Percentiles rank a stretch among this genome's conserved stretches.
These are phyloP conservation scores for Slavum lentiscoides DNA, from an alignment of 2,888 invertebrate species.

Conservation along the genomic window DNA sequence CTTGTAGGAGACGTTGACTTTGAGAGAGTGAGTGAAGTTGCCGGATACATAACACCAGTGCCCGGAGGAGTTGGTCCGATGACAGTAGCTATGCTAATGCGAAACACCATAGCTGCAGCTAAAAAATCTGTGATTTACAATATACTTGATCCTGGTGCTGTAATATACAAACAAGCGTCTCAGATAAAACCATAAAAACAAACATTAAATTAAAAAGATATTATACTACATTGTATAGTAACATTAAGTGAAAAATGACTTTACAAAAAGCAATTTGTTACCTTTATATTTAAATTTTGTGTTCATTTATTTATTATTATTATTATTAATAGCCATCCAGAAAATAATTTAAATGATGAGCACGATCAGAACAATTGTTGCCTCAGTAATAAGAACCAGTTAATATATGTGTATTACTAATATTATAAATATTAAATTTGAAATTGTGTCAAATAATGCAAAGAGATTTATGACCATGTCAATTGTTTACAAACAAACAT, in stretches of 20 bases:
- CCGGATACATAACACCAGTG: constrained; percentile 85
- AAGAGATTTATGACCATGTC: no score
- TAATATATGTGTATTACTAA: no score
- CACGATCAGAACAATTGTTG: no score
- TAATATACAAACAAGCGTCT: constrained; percentile 54
- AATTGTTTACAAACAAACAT: no score
- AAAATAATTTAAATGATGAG: no score
- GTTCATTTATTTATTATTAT: no score
- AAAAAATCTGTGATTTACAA: constrained; percentile 59
- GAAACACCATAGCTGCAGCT: constrained; percentile 81
- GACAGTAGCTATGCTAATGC: constrained; percentile 93
- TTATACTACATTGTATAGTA: background rate
- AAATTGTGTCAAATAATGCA: no score
- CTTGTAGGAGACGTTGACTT: constrained; percentile 89
- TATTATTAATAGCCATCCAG: no score
- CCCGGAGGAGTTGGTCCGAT: constrained; percentile 92
- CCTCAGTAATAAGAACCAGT: no score
- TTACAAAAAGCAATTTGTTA: no score
- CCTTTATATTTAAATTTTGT: no score
- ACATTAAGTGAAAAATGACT: background rate
- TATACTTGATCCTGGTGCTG: constrained; percentile 52
- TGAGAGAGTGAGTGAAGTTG: constrained; percentile 80
- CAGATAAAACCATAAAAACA: constrained; percentile 53
- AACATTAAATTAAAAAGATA: background rate
- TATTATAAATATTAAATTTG: no score